Percentiles rank a stretch among this genome's conserved stretches.
phyloP scores from a whole-genome alignment of 1,140 invertebrate species.

The Drosophila chauvacae region DNA sequence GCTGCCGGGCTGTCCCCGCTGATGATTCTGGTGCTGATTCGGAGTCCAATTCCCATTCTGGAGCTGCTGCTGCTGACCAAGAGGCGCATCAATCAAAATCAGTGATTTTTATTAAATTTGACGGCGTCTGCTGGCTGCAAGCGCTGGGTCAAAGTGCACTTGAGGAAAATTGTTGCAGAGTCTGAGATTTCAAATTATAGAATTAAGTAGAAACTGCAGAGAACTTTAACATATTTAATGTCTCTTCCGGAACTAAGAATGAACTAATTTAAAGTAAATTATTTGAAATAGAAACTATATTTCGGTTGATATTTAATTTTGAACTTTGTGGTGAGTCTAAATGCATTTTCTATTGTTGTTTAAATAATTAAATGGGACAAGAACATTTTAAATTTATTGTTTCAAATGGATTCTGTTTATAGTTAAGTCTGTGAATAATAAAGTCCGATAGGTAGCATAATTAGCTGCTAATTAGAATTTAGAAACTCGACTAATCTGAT shows the following conservation, averaged over 20 bases:
- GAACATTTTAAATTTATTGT: background rate
- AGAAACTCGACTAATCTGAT: too few relatives aligned
- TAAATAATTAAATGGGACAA: background rate
- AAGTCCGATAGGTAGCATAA: background rate
- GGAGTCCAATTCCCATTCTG: conserved; percentile 21
- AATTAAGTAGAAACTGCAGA: background rate
- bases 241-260: background rate
- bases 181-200: background rate
- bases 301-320: background rate
- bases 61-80: conserved; percentile 52
- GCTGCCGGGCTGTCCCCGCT: conserved; percentile 33
- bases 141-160: conserved; percentile 20
- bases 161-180: background rate
- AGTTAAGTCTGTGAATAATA: accelerated
- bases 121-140: conserved; percentile 76
- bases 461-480: background rate
- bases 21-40: conserved; percentile 32
- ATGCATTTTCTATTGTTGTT: background rate
- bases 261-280: background rate
- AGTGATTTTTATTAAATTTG: conserved; percentile 85
- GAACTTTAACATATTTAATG: background rate
- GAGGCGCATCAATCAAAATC: conserved; percentile 84
- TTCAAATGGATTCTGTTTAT: background rate
- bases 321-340: background rate
- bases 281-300: background rate